Evolutionary conservation across 1,140 invertebrate species (phyloP), one percentile per base, ranked within the genome.

Genomic region (Plodia interpunctella): DNA sequence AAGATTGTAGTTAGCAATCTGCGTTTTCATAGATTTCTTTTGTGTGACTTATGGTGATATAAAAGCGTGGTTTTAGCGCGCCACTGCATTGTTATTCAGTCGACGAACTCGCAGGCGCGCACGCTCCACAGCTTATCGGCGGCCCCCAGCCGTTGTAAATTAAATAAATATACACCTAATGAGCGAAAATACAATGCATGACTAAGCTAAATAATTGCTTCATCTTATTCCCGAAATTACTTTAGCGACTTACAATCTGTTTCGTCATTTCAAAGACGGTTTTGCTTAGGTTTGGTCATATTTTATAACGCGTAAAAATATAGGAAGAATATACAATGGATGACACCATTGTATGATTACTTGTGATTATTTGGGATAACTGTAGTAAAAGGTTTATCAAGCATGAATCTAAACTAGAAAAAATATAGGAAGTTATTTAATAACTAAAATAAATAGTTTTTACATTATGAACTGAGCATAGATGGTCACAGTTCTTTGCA

Each of bases 161-260:
- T 87, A 87, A 89, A 89, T 88, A 88, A 87, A 88, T 87, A 88
- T 80, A 85, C 78, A 82, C 68, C 76, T 88, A 87, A 89, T 88
- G 86, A 89, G 81, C 78, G 82, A 74, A 87, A 85, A 86, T 80
- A 86, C 81, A 85, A 80, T 81, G 83, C 79, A 84, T 76, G 78
- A 80, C 76, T 82, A 76, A 75, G 77, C 74, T 77, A 70, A 79
- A 79, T 81, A 83, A 83, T 85, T 80, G 73, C 77, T 80, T 80
- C 76, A 80, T 85, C 72, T 73, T 75, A 68, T 72, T 73, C 55
- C 53, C 52, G 49, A 65, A 67, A 67, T 71, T 71, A 28, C 59
- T 58, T 59, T 57, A 30, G 56, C 15, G 20, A 18, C 18, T 38
- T 21, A 38, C 57, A 17, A 35, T 44, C 50, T 44, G 25, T 35